phyloP scores from a whole-genome alignment of 2,113 vertebrate species.

The Thinocorus orbignyianus region DNA sequence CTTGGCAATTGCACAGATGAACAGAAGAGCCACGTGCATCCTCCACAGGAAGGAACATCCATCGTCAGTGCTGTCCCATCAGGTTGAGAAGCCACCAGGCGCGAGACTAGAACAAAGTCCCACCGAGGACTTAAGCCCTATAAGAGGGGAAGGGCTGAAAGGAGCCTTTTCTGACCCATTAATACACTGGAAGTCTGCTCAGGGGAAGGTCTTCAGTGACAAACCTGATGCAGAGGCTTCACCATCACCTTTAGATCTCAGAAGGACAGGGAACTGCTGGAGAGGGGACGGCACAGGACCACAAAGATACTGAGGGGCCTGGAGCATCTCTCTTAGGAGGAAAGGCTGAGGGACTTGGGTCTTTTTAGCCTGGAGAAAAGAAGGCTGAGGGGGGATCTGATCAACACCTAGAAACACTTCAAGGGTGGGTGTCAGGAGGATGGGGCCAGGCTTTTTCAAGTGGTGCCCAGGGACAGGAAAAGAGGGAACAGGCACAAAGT shows the following conservation, averaged over 20 bases:
- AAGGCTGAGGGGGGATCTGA: too few relatives aligned
- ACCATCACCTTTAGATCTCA: not conserved
- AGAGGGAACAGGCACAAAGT: too few relatives aligned
- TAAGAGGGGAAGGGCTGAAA: not conserved
- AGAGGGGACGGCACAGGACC: too few relatives aligned
- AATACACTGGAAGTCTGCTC: rapidly evolving
- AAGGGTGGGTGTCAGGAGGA: too few relatives aligned
- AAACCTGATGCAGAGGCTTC: rapidly evolving
- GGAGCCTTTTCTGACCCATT: not conserved
- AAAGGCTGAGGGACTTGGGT: too few relatives aligned
- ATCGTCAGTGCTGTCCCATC: rapidly evolving
- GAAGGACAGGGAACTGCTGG: too few relatives aligned
- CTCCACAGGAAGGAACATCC: not conserved
- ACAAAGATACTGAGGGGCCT: too few relatives aligned
- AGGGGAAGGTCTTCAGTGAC: not conserved
- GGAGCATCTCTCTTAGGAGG: too few relatives aligned
- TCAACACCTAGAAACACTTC: too few relatives aligned
- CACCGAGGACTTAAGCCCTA: not conserved
- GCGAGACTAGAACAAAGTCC: not conserved
- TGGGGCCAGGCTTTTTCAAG: too few relatives aligned
- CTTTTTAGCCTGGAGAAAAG: too few relatives aligned
- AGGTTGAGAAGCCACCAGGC: not conserved
- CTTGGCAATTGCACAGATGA: rapidly evolving
- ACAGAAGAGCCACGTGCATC: not conserved
- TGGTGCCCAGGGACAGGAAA: too few relatives aligned